Evolutionary conservation across 2,797 vertebrate genomes (phyloP), one percentile per base, ranked within the genome.

Genomic region (Todus mexicanus): DNA sequence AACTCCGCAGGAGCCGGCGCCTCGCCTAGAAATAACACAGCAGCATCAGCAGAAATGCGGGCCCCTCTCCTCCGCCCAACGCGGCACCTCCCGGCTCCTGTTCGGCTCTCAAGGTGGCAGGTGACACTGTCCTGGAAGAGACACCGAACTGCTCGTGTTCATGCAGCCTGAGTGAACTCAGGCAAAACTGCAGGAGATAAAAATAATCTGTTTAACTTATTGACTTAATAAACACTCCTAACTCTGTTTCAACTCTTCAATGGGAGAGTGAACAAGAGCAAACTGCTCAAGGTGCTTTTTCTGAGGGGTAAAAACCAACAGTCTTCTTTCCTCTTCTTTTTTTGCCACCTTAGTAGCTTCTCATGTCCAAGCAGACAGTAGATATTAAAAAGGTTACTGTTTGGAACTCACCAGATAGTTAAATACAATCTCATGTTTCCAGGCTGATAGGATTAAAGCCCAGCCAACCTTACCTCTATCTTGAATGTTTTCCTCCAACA

Each of bases 401-500:
- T 43, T n/a, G 27, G 42, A 38, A 47, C 21, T 7, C 1, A 2
- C 8, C 43, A 21, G 48, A 22, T 6, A 66, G 20, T 57, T 23
- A 57, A 70, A 68, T 10, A 40, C n/a, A 27, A 43, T 25, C 27
- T 40, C 27, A 20, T 11, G 21, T 64, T 91, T 29, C 22, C 57
- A 69, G 22, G 21, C 45, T n/a, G 77, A 31, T 0, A 38, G 29
- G 27, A 69, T 26, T 23, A 53, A 19, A 72, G 50, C 5, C 2
- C 64, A 82, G 31, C 12, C 45, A 33, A 11, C 7, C 97, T 80
- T 90, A 99, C 99, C 99, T 98, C 98, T 98, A 53, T 99, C 99
- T 96, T 99, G 99, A 78, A 99, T 95, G 54, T 98, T 99, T 94
- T 99, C 99, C 54, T 99, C 99, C 66, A 97, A 96, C 19, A 99